These are phyloP conservation scores for Dasyornis broadbenti DNA, from an alignment of 2,113 vertebrate species.

Conservation along the genomic window DNA sequence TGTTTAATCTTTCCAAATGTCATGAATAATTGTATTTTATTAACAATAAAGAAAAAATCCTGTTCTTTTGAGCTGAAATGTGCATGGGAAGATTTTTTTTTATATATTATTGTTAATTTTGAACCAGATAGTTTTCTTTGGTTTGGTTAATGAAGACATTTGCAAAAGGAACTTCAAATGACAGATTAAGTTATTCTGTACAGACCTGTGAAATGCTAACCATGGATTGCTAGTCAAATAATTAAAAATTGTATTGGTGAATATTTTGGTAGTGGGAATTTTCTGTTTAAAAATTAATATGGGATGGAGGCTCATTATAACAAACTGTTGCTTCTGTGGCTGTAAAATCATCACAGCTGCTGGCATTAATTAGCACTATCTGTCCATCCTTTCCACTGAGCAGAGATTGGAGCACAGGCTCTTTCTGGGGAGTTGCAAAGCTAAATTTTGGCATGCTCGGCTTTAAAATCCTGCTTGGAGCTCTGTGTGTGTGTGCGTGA, in stretches of 20 bases:
- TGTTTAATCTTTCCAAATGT: conserved; percentile 51
- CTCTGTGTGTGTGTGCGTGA: background rate
- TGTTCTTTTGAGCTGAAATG: background rate
- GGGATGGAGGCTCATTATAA: background rate
- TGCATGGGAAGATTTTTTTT: background rate
- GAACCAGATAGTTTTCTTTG: background rate
- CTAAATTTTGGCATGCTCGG: background rate
- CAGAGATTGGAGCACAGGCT: background rate
- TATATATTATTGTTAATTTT: background rate
- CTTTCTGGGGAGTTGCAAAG: background rate
- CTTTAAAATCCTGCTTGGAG: background rate
- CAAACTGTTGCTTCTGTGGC: background rate
- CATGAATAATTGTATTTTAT: conserved; percentile 39
- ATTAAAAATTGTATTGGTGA: background rate
- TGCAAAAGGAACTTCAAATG: background rate
- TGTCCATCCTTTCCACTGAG: background rate
- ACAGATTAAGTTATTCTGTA: background rate
- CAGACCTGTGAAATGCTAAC: background rate
- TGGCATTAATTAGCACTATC: background rate
- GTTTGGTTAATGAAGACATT: background rate
- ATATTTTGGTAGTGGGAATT: background rate
- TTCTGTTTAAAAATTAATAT: background rate
- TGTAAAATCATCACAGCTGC: background rate
- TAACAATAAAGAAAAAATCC: background rate
- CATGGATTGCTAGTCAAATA: background rate